A percentile compares a stretch with the other conserved stretches of the same genome.
phyloP scores from a whole-genome alignment of 2,888 invertebrate species.

The Notocelia uddmanniana region DNA sequence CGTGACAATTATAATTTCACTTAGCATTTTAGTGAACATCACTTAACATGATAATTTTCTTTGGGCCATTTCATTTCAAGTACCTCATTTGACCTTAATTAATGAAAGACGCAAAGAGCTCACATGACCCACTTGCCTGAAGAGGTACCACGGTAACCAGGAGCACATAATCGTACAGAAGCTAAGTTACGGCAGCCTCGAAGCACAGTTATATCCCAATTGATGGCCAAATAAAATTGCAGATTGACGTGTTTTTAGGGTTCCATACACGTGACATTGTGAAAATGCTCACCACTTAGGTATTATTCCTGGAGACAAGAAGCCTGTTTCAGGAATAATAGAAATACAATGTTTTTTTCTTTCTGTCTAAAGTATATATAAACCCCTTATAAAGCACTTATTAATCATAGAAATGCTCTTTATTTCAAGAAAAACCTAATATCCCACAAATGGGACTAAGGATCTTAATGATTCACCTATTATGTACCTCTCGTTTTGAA shows the following conservation, averaged over 20 bases:
- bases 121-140: not conserved
- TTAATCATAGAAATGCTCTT: too few relatives aligned
- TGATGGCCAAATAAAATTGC: constrained; percentile 30
- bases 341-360: not conserved
- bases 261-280: not conserved
- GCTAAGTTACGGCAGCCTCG: constrained; percentile 18
- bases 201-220: constrained; percentile 27
- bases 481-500: too few relatives aligned
- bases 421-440: too few relatives aligned
- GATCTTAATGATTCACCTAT: too few relatives aligned
- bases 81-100: not conserved
- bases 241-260: constrained; percentile 17
- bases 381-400: not conserved
- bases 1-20: too few relatives aligned
- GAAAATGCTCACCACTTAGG: not conserved
- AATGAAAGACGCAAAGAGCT: not conserved
- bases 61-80: not conserved
- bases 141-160: constrained; percentile 1
- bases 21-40: too few relatives aligned
- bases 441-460: too few relatives aligned
- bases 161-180: constrained; percentile 19
- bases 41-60: not conserved
- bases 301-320: not conserved
- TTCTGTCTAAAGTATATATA: too few relatives aligned
- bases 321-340: not conserved